phyloP scores from a whole-genome alignment of 1,140 invertebrate species.

The Brachionus paranguensis region DNA sequence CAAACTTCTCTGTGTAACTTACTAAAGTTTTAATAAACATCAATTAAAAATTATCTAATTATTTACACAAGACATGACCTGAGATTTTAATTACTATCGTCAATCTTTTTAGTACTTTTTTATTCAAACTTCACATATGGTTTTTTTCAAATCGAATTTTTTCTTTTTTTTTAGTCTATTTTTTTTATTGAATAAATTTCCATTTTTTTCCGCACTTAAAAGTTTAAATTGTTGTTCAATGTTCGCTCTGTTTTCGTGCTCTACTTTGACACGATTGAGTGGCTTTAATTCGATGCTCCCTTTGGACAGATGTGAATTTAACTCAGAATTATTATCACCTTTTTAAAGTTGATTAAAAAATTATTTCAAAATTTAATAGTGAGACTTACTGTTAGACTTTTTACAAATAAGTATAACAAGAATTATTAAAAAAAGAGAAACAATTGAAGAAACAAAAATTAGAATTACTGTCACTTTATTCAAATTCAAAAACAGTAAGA shows the following conservation, averaged over 20 bases:
- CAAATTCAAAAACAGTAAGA: background rate
- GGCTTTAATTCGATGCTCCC: background rate
- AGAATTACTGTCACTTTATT: constrained; percentile 13
- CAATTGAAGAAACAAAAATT: background rate
- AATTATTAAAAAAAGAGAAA: background rate
- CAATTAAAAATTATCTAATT: too few relatives aligned
- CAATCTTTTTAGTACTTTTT: background rate
- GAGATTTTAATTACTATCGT: background rate
- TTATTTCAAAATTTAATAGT: background rate
- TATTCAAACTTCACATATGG: background rate
- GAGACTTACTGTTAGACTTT: background rate
- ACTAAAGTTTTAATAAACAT: too few relatives aligned
- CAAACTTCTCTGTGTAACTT: too few relatives aligned
- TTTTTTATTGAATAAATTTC: background rate
- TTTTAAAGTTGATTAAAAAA: background rate
- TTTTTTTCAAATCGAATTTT: background rate
- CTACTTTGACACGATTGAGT: background rate
- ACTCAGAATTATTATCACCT: background rate
- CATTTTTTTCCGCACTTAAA: background rate
- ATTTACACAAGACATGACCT: background rate
- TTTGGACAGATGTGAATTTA: background rate
- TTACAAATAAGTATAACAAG: background rate
- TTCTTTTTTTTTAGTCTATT: background rate
- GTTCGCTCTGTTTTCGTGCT: background rate
- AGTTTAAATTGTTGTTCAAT: background rate